These are phyloP conservation scores for Pyralis farinalis DNA, from an alignment of 2,888 invertebrate species.

Conservation along the genomic window DNA sequence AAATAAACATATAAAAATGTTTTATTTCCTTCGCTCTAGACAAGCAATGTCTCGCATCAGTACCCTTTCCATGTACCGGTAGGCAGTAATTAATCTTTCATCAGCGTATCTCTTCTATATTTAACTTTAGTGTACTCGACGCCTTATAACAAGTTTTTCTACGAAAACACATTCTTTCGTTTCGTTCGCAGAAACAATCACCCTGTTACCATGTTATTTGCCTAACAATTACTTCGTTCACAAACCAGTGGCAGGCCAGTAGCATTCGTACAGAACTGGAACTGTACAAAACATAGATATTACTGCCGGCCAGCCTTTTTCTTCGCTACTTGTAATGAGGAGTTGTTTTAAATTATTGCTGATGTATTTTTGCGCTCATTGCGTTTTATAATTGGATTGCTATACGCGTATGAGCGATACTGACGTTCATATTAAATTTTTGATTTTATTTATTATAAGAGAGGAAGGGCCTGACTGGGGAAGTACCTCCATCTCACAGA, in stretches of 20 bases:
- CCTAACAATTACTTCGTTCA: constrained; percentile 4
- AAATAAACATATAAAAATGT: too few species aligned
- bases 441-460: too few species aligned
- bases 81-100: too few species aligned
- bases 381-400: not conserved
- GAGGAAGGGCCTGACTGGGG: too few species aligned
- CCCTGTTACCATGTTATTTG: constrained; percentile 28
- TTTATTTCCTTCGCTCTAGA: too few species aligned
- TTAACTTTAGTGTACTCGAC: not conserved
- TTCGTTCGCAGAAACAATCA: constrained; percentile 44
- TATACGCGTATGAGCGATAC: too few species aligned
- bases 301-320: not conserved
- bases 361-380: not conserved
- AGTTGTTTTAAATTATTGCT: not conserved
- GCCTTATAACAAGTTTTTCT: constrained; percentile 11
- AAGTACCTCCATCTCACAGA: too few species aligned
- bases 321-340: not conserved
- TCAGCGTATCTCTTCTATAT: not conserved
- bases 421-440: too few species aligned
- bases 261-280: constrained; percentile 2
- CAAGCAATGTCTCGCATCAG: too few species aligned
- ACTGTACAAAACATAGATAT: not conserved
- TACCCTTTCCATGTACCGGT: too few species aligned
- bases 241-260: not conserved
- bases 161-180: constrained; percentile 14